Base-by-base conservation (phyloP, 2,113 vertebrate species). In the Serilophus lunatus region DNA sequence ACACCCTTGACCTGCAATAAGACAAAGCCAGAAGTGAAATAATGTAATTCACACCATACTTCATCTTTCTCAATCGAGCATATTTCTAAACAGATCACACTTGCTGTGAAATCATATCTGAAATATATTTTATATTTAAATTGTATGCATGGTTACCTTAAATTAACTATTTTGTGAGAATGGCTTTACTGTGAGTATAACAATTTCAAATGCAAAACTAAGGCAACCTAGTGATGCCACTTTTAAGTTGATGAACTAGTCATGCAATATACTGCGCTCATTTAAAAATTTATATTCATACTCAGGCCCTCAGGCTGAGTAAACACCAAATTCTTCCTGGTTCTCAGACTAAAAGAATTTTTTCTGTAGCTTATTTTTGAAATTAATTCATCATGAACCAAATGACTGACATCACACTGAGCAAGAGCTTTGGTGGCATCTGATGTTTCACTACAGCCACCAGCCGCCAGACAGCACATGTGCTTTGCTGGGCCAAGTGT, bases 231-330 rank as follows among this genome's bases (percentile, higher is more conserved):
- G 66, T 59, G 70, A 70, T 79, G 44, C 40, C 53, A 42, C 44
- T 77, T 79, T 54, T 54, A 86, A 90, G 79, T 8, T 47, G 53
- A 91, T 77, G 64, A 94, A 54, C 82, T n/a, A 68, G 54, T 74
- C 47, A 63, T 66, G 78, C 75, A 82, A 87, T 42, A 47, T 82
- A 65, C 56, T 40, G 29, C 3, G 6, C 57, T 91, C 60, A 76
- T 89, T 90, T 88, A 70, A 93, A 91, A 76, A 83, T 45, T 69
- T 65, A 59, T 88, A 91, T 85, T 95, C 82, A 54, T 80, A 51
- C 60, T 86, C 79, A 79, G 79, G 65, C 56, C 68, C 72, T 82
- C 74, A 38, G 49, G 56, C 49, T 93, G 75, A 70, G 56, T 81
- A 92, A 95, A 96, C 65, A 92, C 35, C 36, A 63, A 90, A 92